Percentiles rank a stretch among this genome's conserved stretches.
phyloP scores from a whole-genome alignment of 2,888 invertebrate genomes.

The Stenodema calcarata region DNA sequence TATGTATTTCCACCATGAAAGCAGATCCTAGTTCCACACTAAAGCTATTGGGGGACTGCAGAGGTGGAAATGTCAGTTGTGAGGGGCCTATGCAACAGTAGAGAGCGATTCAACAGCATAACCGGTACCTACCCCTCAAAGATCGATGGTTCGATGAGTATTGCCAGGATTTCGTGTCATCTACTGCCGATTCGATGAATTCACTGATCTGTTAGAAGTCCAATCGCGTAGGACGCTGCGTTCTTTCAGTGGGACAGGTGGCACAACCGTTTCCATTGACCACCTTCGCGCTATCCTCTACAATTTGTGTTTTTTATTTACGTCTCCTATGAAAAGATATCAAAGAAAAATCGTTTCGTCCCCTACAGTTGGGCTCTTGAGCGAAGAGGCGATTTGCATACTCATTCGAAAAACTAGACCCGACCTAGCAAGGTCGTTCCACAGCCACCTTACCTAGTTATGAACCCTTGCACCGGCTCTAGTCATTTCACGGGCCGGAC shows the following conservation, averaged over 20 bases:
- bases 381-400: neutral
- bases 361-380: neutral
- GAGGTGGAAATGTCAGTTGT: no score
- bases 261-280: neutral
- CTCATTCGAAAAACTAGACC: conserved; percentile 29
- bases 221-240: neutral
- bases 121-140: no score
- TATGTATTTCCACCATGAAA: no score
- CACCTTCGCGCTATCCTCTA: neutral
- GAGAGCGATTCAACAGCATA: no score
- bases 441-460: neutral
- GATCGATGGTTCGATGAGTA: no score
- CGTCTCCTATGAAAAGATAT: neutral
- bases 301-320: no score
- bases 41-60: no score
- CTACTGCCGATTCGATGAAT: no score
- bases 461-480: neutral
- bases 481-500: neutral
- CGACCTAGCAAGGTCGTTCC: conserved; percentile 31
- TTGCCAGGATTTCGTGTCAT: no score
- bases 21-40: no score
- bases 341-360: neutral
- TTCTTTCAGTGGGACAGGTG: neutral
- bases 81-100: no score
- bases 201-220: no score